phyloP scores from a whole-genome alignment of 2,113 vertebrate genomes.

The Scomber scombrus region DNA sequence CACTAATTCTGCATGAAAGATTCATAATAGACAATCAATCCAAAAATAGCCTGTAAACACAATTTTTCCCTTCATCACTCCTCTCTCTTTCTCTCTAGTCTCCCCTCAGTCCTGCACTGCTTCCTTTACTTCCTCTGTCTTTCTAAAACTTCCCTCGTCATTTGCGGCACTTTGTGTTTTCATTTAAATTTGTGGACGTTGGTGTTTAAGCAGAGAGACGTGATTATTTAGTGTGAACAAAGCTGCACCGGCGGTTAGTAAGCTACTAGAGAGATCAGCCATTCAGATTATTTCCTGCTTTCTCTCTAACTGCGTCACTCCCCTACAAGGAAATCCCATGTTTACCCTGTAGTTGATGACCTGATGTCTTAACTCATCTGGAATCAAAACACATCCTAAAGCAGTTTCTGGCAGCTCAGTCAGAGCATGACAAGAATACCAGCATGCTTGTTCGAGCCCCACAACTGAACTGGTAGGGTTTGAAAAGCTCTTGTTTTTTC shows the following conservation, averaged over 20 bases:
- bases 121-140: background rate
- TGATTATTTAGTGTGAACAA: conserved; percentile 40
- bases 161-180: background rate
- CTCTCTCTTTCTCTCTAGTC: background rate
- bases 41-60: conserved; percentile 57
- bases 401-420: conserved; percentile 10
- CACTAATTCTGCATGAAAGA: conserved; percentile 66
- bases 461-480: background rate
- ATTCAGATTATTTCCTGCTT: conserved; percentile 48
- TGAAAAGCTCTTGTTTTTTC: conserved; percentile 2
- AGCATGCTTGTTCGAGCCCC: conserved; percentile 6
- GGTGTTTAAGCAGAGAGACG: background rate
- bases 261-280: conserved; percentile 16
- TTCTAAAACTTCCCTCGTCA: background rate
- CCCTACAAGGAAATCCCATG: conserved; percentile 71
- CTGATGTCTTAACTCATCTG: conserved; percentile 45
- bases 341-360: conserved; percentile 51
- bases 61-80: conserved; percentile 31
- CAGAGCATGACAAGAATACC: conserved; percentile 19
- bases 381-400: conserved; percentile 39
- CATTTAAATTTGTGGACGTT: background rate
- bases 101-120: background rate
- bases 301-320: conserved; percentile 62
- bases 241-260: conserved; percentile 8
- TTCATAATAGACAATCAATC: conserved; percentile 37